Conservation (phyloP, 1,140 invertebrate genomes). For the Latrodectus geometricus region DNA sequence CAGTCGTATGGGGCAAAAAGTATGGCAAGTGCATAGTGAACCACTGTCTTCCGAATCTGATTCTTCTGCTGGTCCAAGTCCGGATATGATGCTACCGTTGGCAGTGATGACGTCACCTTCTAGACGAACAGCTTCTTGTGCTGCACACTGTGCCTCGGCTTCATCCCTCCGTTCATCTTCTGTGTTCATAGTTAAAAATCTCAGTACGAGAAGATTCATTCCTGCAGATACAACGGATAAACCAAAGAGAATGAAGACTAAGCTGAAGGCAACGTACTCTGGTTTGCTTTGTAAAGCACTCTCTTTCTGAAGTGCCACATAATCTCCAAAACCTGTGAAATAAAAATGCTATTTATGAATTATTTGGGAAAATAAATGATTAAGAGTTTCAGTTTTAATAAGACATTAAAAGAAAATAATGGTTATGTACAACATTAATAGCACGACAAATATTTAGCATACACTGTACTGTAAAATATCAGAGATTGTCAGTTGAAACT, state of each 20-base stretch:
- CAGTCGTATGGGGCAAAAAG: slow-evolving; percentile 69
- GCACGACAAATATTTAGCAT: too few relatives aligned
- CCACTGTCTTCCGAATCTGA: slow-evolving; percentile 50
- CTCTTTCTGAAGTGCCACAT: slow-evolving; percentile 80
- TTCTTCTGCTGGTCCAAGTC: slow-evolving; percentile 52
- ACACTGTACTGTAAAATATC: too few relatives aligned
- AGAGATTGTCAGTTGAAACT: too few relatives aligned
- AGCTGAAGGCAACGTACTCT: slow-evolving; percentile 97
- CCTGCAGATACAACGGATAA: slow-evolving; percentile 98
- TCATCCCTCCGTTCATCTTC: slow-evolving; percentile 97
- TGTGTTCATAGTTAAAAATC: slow-evolving; percentile 98
- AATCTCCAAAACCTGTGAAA: slow-evolving; percentile 73
- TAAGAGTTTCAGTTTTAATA: too few relatives aligned
- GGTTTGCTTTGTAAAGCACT: slow-evolving; percentile 94
- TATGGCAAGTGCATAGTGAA: slow-evolving; percentile 53
- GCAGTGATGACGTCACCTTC: slow-evolving; percentile 92
- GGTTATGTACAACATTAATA: too few relatives aligned
- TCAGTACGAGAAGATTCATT: slow-evolving; percentile 95
- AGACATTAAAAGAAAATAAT: too few relatives aligned
- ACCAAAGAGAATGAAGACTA: slow-evolving; percentile 99
- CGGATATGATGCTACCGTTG: slow-evolving; percentile 76
- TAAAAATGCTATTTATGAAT: neutral
- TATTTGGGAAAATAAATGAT: too few relatives aligned
- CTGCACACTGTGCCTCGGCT: slow-evolving; percentile 80
- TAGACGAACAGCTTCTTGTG: slow-evolving; percentile 81